These are phyloP conservation scores for Lacerta viridis DNA, from an alignment of 2,797 vertebrate genomes.

Conservation along the genomic window DNA sequence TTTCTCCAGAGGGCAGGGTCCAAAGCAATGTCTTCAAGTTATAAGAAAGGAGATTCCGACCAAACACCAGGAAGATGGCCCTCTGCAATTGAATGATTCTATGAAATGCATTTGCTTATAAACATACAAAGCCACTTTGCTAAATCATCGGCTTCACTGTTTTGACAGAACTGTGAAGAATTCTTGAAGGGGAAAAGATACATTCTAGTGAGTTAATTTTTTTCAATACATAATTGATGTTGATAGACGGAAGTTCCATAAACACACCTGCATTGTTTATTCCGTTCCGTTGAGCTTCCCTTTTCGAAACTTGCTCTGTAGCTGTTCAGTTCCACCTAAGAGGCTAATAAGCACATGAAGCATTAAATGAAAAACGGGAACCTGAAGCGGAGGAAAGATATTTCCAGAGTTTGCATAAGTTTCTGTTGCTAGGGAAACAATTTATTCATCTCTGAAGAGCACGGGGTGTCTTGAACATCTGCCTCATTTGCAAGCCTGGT, in stretches of 20 bases:
- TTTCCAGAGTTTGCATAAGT: constrained; percentile 70
- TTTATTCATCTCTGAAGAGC: constrained; percentile 68
- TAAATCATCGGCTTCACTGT: neutral
- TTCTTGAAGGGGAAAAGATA: neutral
- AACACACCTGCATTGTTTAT: constrained; percentile 48
- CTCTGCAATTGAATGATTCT: no score
- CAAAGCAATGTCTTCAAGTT: no score
- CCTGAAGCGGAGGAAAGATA: constrained; percentile 54
- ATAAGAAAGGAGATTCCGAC: no score
- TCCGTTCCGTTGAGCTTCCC: constrained; percentile 41
- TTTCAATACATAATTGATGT: constrained; percentile 54
- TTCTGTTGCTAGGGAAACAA: constrained; percentile 78
- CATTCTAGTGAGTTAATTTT: constrained; percentile 13
- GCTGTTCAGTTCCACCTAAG: constrained; percentile 56
- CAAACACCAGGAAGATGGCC: no score
- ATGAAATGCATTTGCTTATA: neutral
- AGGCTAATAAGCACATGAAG: constrained; percentile 66
- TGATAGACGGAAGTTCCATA: constrained; percentile 46
- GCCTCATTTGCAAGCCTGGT: constrained; percentile 75
- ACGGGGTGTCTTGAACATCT: constrained; percentile 75
- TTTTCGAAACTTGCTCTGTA: constrained; percentile 48
- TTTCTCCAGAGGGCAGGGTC: no score
- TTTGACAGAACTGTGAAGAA: constrained; percentile 45
- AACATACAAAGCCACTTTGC: neutral
- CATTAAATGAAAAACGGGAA: constrained; percentile 57